These are phyloP conservation scores for Chaetodon auriga DNA, from an alignment of 2,113 vertebrate genomes.

Conservation along the genomic window DNA sequence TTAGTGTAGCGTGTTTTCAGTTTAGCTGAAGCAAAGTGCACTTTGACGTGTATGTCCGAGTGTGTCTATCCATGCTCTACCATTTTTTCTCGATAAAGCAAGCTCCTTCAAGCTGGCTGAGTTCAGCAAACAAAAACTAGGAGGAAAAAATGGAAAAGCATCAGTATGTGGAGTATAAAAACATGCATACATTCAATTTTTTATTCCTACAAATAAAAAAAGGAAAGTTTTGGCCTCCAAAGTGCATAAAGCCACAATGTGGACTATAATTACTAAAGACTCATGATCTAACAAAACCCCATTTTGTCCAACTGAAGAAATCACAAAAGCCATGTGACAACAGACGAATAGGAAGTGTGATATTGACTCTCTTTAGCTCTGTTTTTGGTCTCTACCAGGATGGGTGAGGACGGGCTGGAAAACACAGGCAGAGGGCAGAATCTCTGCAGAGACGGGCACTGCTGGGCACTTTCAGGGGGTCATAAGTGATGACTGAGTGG, in stretches of 20 bases:
- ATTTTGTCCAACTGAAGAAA: background rate
- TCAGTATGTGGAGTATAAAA: constrained; percentile 38
- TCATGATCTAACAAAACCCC: background rate
- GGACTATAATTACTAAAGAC: background rate
- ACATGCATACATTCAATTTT: constrained; percentile 47
- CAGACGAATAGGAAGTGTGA: too few species aligned
- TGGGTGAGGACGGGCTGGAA: too few species aligned
- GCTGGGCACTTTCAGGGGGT: too few species aligned
- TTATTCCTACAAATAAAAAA: constrained; percentile 12
- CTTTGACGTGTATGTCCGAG: constrained; percentile 33
- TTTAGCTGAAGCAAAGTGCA: constrained; percentile 69
- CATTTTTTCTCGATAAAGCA: constrained; percentile 13
- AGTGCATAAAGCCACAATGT: background rate
- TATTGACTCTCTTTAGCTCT: too few species aligned
- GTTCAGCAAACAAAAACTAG: constrained; percentile 24
- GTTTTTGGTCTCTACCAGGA: too few species aligned
- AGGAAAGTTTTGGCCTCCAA: background rate
- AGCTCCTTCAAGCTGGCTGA: constrained; percentile 12
- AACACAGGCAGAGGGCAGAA: too few species aligned
- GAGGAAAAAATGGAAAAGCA: constrained; percentile 11
- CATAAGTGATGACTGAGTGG: too few species aligned
- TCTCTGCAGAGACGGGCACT: too few species aligned
- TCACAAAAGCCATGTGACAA: too few species aligned
- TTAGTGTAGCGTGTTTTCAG: constrained; percentile 26
- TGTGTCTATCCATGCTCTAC: constrained; percentile 3